phyloP scores from a whole-genome alignment of 2,888 invertebrate species.

The Ctenicera cuprea region DNA sequence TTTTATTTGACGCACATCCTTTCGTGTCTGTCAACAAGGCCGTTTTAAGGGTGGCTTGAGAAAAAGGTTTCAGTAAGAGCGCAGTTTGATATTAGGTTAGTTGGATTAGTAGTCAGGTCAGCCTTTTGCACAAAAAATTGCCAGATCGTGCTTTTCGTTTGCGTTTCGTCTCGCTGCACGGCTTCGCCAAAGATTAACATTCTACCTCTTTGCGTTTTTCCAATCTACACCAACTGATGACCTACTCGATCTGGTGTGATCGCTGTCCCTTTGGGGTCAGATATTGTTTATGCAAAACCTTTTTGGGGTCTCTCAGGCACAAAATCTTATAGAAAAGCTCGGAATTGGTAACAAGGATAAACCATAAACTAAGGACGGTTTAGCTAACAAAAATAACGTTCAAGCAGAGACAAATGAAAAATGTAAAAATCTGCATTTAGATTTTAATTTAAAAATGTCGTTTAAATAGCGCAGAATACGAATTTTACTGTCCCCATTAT shows the following conservation, averaged over 20 bases:
- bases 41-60: slow-evolving; percentile 9
- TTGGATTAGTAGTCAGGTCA: slow-evolving; percentile 31
- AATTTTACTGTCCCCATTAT: no score
- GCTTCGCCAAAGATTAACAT: background rate
- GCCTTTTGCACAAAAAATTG: slow-evolving; percentile 31
- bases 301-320: slow-evolving; percentile 1
- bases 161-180: slow-evolving; percentile 22
- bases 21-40: slow-evolving; percentile 54
- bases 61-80: slow-evolving; percentile 17
- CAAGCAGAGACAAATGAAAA: background rate
- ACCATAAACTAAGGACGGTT: slow-evolving; percentile 10
- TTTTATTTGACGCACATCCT: slow-evolving; percentile 58
- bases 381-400: background rate
- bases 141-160: slow-evolving; percentile 26
- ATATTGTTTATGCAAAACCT: slow-evolving; percentile 26
- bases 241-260: slow-evolving; percentile 16
- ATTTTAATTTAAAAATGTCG: no score
- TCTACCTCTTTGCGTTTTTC: slow-evolving; percentile 8
- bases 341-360: slow-evolving; percentile 6
- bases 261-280: slow-evolving; percentile 18
- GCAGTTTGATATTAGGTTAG: slow-evolving; percentile 25
- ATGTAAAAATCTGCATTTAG: no score
- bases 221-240: slow-evolving; percentile 17
- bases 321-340: background rate
- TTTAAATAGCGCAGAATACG: no score